Evolutionary conservation across 2,888 invertebrate species (phyloP), one percentile per base, ranked within the genome.

Genomic region (Nycteola revayana): DNA sequence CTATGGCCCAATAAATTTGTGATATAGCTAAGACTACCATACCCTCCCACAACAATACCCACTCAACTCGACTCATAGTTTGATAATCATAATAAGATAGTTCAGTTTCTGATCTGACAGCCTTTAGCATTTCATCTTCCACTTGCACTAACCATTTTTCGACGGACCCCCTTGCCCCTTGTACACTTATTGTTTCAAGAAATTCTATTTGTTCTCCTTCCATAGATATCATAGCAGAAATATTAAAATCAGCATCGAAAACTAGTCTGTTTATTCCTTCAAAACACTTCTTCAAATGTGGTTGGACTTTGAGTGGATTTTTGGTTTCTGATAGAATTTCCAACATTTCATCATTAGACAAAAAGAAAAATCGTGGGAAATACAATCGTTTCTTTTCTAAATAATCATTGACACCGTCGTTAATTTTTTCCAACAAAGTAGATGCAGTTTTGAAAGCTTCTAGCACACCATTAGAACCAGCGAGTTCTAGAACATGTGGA

Each of bases 301-400:
- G 95, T 74, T 96, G 95, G 1, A 96, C 95, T 56, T 94, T 90
- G 4, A 93, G 76, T 0, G 96, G 96, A 69, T 96, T 95, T 81
- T 95, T 95, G 1, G 96, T 96, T 89, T 96, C 96, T 0, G 96
- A 96, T 42, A 97, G 87, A 57, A 97, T 96, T 79, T 96, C 96
- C 54, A 97, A 85, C 91, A 97, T 93, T 79, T 97, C 96, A 63
- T 96, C 95, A 71, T 97, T 96, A 3, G 96, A 96, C 38, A 97
- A 86, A 68, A 97, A 97, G 89, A 96, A 97, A 71, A 97, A 96
- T 71, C 96, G 90, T 23, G 96, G 93, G 69, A 96, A 96, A 74
- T 90, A 95, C 6, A 96, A 80, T 49, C 96, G 83, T 74, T 96
- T 96, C 79, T 93, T 95, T 80, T 96, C 96, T 42, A 96, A 85